Percentiles rank a stretch among this genome's conserved stretches.
Evolutionary conservation across 2,888 invertebrate genomes (phyloP).

Genomic region (Sceliomorpha sp.): DNA sequence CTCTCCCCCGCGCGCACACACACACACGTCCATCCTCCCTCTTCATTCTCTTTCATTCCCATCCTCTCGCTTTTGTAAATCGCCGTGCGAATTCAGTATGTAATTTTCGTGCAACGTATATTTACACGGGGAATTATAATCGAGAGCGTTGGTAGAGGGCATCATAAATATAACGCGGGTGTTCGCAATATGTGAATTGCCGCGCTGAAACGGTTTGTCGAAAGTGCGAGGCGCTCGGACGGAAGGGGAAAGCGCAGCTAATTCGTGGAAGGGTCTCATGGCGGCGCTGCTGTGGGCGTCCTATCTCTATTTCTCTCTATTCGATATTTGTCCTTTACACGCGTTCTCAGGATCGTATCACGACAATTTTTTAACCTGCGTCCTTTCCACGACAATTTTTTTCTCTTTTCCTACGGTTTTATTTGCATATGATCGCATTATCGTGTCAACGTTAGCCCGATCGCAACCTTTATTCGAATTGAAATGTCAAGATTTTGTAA

Average conservation of each 20-base stretch:
- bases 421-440: no score
- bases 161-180: constrained; percentile 48
- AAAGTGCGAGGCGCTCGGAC: constrained; percentile 14
- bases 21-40: background rate
- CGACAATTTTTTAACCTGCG: background rate
- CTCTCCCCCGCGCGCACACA: background rate
- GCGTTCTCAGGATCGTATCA: constrained; percentile 9
- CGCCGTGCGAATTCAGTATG: constrained; percentile 3
- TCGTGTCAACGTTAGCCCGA: no score
- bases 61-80: background rate
- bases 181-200: constrained; percentile 50
- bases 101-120: background rate
- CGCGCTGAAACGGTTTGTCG: constrained; percentile 35
- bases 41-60: background rate
- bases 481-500: no score
- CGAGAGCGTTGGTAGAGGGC: constrained; percentile 15
- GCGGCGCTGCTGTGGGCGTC: constrained; percentile 41
- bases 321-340: constrained; percentile 17
- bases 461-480: no score
- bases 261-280: constrained; percentile 8
- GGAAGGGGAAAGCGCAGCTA: background rate
- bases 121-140: constrained; percentile 4
- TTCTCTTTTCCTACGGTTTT: no score
- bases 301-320: constrained; percentile 43
- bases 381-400: no score